Evolutionary conservation across 2,888 invertebrate genomes (phyloP).

Genomic region (Patella depressa): DNA sequence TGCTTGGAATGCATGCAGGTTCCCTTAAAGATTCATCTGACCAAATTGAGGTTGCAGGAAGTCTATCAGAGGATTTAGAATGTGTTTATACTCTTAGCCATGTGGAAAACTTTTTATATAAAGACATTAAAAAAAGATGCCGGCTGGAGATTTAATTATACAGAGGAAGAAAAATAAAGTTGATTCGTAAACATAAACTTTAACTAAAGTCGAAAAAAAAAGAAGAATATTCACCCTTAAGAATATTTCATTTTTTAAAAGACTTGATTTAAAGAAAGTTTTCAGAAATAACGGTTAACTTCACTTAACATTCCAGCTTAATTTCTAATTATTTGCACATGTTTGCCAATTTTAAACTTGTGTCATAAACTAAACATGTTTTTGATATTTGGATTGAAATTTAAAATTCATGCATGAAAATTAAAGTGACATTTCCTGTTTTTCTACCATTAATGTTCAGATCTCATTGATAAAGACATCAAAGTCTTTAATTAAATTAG

Average conservation of each 20-base stretch:
- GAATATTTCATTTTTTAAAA: no score
- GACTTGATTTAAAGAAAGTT: no score
- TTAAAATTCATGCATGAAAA: background rate
- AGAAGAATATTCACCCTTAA: no score
- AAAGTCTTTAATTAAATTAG: background rate
- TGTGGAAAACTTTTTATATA: no score
- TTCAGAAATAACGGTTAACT: no score
- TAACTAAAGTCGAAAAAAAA: no score
- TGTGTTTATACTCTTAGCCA: no score
- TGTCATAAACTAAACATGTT: background rate
- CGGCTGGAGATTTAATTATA: background rate
- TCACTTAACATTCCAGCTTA: no score
- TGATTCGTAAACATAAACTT: no score
- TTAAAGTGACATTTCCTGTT: conserved; percentile 8
- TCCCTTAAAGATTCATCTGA: background rate
- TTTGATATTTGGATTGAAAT: background rate
- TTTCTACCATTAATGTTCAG: background rate
- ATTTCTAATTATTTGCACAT: background rate
- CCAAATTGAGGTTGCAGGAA: background rate
- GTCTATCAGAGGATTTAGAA: background rate
- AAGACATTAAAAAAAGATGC: no score
- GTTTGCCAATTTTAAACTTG: background rate
- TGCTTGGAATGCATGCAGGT: background rate
- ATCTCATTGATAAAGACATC: conserved; percentile 2
- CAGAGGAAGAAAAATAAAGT: background rate